A percentile compares a stretch with the other conserved stretches of the same genome.
Conservation (phyloP, 2,797 vertebrate species). For the Pterois miles region DNA sequence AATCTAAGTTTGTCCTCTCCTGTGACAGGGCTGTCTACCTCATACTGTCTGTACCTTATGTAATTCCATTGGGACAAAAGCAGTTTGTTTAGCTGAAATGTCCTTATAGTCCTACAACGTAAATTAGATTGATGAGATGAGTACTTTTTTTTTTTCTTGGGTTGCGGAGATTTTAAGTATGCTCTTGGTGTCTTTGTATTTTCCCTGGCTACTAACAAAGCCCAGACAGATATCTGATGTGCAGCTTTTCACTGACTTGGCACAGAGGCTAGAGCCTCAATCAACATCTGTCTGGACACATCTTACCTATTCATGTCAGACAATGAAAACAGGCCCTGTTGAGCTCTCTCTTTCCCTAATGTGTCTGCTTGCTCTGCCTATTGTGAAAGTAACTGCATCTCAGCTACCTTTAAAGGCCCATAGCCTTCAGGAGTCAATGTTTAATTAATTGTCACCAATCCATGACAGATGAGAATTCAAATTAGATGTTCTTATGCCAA, state of each 20-base stretch:
- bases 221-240: constrained; percentile 23
- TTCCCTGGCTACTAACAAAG: constrained; percentile 4
- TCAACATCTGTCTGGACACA: constrained; percentile 27
- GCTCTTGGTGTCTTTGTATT: background rate
- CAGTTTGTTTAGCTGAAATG: background rate
- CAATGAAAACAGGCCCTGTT: constrained; percentile 12
- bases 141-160: background rate
- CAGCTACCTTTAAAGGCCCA: constrained; percentile 24
- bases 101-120: background rate
- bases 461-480: constrained; percentile 61
- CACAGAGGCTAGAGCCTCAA: constrained; percentile 30
- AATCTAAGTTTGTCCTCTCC: constrained; percentile 19
- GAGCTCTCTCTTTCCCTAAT: background rate
- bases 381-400: constrained; percentile 19
- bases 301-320: constrained; percentile 29
- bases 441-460: constrained; percentile 70
- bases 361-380: constrained; percentile 5
- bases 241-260: constrained; percentile 38
- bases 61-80: constrained; percentile 21
- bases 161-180: background rate
- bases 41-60: background rate
- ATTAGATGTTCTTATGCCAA: constrained; percentile 43
- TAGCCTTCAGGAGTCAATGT: constrained; percentile 44
- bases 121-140: constrained; percentile 21
- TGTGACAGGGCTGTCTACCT: background rate